Base-by-base conservation (phyloP, 2,113 vertebrate species). In the Misgurnus mizolepis region DNA sequence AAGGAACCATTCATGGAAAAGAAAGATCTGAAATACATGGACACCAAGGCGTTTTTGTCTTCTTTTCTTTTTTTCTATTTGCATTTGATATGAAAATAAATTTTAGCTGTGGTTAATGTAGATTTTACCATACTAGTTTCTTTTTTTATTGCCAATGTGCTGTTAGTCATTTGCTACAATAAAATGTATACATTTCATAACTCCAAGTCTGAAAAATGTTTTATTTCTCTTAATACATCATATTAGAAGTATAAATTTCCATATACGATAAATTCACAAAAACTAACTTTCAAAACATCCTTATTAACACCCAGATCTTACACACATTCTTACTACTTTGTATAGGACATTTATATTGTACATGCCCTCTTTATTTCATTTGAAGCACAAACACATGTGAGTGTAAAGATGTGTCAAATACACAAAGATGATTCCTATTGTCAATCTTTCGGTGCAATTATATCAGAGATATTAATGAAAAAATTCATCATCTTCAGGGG, bases 211-310 rank as follows among this genome's bases (percentile, higher is more conserved):
- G 91, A 88, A 93, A 93, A 93, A 91, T 89, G 78, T 68, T 89
- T 93, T 88, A 91, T 91, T 92, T 88, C 88, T 84, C 91, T 91
- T 91, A 22, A 91, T 92, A 93, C 92, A 92, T 90, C 90, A 91
- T 93, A 91, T 91, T 89, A 89, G 89, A 92, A 91, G 89, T 93
- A 91, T 93, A 92, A 91, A 90, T 87, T 85, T 84, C 85, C 80
- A 72, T 80, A 83, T 87, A 85, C 84, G 70, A 82, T 81, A 83
- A 85, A 80, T 88, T 90, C 89, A 92, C 89, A 90, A 90, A 89
- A 88, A 90, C 84, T 88, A 87, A 66, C 73, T 66, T 80, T 58
- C 40, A 81, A 73, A 60, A 69, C 84, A 85, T 90, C 86, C 85
- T 85, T 83, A 67, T 84, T 90, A 86, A 50, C 62, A 67, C 45